phyloP scores from a whole-genome alignment of 1,140 invertebrate species.

The Tyrophagus putrescentiae region DNA sequence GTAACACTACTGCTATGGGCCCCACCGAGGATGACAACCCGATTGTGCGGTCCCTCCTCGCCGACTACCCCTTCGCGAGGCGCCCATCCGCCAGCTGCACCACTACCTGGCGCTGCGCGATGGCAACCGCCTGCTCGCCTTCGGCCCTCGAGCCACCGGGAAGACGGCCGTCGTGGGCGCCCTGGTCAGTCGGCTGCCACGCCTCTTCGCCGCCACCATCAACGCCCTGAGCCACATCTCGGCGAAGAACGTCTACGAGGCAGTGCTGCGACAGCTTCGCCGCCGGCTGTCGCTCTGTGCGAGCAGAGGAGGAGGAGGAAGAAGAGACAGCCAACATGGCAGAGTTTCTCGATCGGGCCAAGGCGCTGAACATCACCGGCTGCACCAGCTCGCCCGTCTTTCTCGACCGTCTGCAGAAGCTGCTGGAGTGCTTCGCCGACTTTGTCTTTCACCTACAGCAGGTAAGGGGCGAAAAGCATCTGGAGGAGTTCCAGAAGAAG shows the following conservation, averaged over 20 bases:
- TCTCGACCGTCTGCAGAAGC: background rate
- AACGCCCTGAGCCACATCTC: background rate
- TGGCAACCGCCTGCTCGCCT: background rate
- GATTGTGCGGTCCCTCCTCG: background rate
- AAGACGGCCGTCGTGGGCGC: background rate
- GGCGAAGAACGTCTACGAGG: constrained; percentile 2
- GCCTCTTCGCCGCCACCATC: background rate
- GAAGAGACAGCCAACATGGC: background rate
- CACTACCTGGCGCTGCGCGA: background rate
- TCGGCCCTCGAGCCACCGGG: background rate
- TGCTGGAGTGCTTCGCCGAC: background rate
- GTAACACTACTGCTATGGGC: too few species aligned
- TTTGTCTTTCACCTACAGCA: too few species aligned
- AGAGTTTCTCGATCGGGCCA: background rate
- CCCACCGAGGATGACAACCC: too few species aligned
- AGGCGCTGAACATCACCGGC: too few species aligned
- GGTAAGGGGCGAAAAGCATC: background rate
- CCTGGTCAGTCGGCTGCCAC: background rate
- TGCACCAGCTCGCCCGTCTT: background rate
- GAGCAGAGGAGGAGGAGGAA: background rate
- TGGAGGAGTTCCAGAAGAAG: background rate
- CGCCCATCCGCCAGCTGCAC: background rate
- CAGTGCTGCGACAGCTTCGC: background rate
- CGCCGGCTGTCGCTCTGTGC: background rate
- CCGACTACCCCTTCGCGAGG: background rate